Evolutionary conservation across 2,797 vertebrate species (phyloP).

Genomic region (Pygocentrus nattereri): DNA sequence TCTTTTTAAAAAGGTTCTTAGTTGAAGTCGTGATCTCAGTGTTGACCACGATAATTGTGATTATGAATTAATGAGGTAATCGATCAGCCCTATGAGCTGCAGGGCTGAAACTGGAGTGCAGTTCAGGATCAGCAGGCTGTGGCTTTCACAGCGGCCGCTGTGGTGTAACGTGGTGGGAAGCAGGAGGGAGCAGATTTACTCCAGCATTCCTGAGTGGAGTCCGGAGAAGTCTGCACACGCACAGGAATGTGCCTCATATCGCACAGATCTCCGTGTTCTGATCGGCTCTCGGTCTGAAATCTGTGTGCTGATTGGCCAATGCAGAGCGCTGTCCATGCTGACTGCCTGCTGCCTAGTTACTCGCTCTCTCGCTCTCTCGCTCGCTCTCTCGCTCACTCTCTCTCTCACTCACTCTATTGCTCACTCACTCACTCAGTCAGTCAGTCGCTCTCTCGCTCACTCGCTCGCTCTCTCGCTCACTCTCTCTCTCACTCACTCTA

Average conservation of each 20-base stretch:
- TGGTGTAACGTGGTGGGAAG: neutral
- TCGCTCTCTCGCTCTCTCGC: neutral
- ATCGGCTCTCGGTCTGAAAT: neutral
- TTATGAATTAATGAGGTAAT: too few species aligned
- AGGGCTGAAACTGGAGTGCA: too few species aligned
- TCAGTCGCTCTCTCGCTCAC: too few species aligned
- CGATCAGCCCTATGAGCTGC: too few species aligned
- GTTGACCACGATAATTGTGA: too few species aligned
- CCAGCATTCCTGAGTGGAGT: constrained; percentile 23
- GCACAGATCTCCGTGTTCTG: neutral
- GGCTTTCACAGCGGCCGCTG: neutral
- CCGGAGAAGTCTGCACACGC: constrained; percentile 22
- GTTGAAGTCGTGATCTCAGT: too few species aligned
- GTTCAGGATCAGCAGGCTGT: neutral
- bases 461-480: too few species aligned
- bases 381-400: neutral
- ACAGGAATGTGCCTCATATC: constrained; percentile 7
- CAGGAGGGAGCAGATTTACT: neutral
- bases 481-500: too few species aligned
- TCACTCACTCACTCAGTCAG: too few species aligned
- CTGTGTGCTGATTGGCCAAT: neutral
- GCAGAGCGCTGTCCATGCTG: neutral
- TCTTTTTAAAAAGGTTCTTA: too few species aligned
- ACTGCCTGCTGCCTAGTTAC: neutral
- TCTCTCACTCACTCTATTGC: too few species aligned